Evolutionary conservation across 2,113 vertebrate species (phyloP), one percentile per base, ranked within the genome.

Genomic region (Calidris pugnax): DNA sequence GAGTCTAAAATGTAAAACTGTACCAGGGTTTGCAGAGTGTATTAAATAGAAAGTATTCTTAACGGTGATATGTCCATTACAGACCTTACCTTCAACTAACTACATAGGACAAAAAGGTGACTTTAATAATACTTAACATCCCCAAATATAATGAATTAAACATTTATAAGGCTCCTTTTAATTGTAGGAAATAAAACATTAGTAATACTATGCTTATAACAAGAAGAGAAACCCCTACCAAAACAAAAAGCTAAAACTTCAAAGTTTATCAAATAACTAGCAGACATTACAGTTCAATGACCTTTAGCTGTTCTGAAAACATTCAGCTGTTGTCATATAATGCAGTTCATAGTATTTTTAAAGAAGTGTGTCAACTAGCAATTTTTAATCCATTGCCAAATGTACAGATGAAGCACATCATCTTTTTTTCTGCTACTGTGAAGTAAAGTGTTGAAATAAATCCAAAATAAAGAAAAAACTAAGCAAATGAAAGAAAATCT

Each of bases 381-480:
- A 98, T 98, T 98, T 97, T 98, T 98, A 98, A 97, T 97, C 96
- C 69, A 80, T 55, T 98, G 98, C 97, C 98, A 98, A 98, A 97
- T 93, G 95, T 96, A 92, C 98, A 99, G 98, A 98, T 97, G 98
- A 97, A 95, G 88, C 23, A 94, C 74, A 98, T 99, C 98, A 97
- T 95, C 91, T 87, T 94, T 95, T 96, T 96, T 97, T 93, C 94
- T 94, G 98, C 99, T 98, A 99, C 98, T 97, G 98, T 99, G 98
- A 99, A 98, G 98, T 97, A 98, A 97, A 97, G 97, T 90, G 93
- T 96, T 98, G 96, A 98, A 98, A 98, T 97, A 98, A 98, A 95
- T 99, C 98, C 98, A 99, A 99, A 99, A 99, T 98, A 99, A 99
- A 99, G 98, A 98, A 97, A 97, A 97, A 95, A 87, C 10, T 93